A percentile compares a stretch with the other conserved stretches of the same genome.
phyloP scores from a whole-genome alignment of 2,113 vertebrate genomes.

The Eclectus roratus region DNA sequence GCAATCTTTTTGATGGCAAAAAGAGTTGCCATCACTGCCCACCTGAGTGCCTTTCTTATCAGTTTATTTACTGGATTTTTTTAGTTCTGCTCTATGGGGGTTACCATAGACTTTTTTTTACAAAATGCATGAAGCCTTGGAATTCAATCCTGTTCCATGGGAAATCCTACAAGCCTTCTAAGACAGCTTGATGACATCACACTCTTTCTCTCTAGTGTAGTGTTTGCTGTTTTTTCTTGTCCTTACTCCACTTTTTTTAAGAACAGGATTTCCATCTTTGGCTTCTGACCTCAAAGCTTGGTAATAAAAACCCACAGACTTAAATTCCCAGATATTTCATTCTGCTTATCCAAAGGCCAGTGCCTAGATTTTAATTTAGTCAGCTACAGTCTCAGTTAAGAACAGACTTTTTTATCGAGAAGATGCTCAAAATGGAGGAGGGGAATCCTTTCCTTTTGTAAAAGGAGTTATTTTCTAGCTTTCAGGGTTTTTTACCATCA shows the following conservation, averaged over 20 bases:
- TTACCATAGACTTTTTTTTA: background rate
- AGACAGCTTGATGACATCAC: background rate
- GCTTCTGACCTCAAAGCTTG: background rate
- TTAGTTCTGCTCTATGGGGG: background rate
- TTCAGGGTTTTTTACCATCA: background rate
- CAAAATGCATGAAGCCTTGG: background rate
- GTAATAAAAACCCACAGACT: background rate
- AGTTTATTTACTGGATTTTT: background rate
- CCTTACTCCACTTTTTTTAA: background rate
- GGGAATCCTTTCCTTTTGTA: background rate
- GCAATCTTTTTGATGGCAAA: background rate
- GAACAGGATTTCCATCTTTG: background rate
- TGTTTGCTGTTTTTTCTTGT: background rate
- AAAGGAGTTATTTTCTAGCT: background rate
- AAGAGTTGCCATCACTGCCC: background rate
- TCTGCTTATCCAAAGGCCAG: background rate
- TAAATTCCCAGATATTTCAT: background rate
- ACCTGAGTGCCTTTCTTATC: background rate
- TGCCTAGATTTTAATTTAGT: background rate
- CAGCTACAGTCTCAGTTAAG: background rate
- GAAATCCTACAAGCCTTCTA: background rate
- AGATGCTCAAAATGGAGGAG: background rate
- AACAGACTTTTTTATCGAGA: background rate
- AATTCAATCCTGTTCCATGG: background rate
- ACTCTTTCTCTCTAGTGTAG: background rate